Base-by-base conservation (phyloP, 2,797 vertebrate genomes). In the Acanthurus lineatus region DNA sequence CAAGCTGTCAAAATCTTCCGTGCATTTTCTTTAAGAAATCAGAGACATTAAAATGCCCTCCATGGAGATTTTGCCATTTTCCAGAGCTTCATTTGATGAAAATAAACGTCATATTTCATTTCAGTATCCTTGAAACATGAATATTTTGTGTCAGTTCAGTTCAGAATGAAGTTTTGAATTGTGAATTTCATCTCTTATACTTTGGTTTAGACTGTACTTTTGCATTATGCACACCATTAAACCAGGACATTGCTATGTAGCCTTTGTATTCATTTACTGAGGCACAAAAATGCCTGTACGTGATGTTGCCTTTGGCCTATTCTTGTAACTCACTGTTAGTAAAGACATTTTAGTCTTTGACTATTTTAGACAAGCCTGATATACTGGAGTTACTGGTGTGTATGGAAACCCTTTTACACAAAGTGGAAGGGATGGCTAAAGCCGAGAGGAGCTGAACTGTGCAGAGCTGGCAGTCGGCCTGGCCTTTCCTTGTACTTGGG, bases 201-300 rank as follows among this genome's bases (percentile, higher is more conserved):
- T 83, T 84, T 35, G 72, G n/a, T 49, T 84, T 14, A 73, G 44
- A 65, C 42, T 53, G 42, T 63, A 60, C 62, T 49, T 81, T 77
- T 84, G 77, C 85, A 77, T 90, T 59, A 73, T 77, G 67, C 72
- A 81, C 69, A 74, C 66, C 74, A 84, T 82, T 89, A 83, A 86
- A 76, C 60, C 47, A 54, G 72, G 65, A 61, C 76, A 25, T 74
- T 49, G 58, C 76, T 53, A 7, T 62, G 61, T 47, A 49, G 67
- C 49, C 60, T 81, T 66, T 78, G 58, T 86, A 53, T 54, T 62
- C 51, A 79, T 72, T 87, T 73, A 72, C 32, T 65, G 76, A 82
- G 70, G 76, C 82, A 85, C 72, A 81, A 75, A 85, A 87, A 78
- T 75, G 72, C 48, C 77, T 66, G 47, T 6, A 64, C 47, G 16